A percentile compares a stretch with the other conserved stretches of the same genome.
phyloP scores from a whole-genome alignment of 2,113 vertebrate genomes.

The Plectropomus leopardus region DNA sequence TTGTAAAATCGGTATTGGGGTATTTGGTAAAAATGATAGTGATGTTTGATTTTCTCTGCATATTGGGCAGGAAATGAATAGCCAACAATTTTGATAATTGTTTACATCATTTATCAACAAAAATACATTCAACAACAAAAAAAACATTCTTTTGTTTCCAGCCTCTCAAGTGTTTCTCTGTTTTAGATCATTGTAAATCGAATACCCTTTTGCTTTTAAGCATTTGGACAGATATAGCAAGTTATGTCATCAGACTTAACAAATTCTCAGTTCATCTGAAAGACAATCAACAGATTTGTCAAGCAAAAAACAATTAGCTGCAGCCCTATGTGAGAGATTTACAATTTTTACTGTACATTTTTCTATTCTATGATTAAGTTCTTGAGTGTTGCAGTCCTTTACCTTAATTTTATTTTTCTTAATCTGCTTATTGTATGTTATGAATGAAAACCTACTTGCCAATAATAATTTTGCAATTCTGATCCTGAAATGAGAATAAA shows the following conservation, averaged over 20 bases:
- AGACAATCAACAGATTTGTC: background rate
- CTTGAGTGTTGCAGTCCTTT: no score
- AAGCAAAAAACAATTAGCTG: background rate
- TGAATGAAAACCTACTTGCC: no score
- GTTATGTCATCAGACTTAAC: background rate
- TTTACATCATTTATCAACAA: background rate
- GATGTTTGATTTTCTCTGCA: no score
- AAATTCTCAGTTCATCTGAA: background rate
- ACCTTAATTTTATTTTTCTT: no score
- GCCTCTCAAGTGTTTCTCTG: background rate
- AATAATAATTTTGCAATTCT: no score
- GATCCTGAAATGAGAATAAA: no score
- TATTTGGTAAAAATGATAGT: no score
- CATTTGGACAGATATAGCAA: background rate
- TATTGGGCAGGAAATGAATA: background rate
- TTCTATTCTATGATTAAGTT: no score
- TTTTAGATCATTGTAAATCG: background rate
- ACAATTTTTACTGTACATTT: no score
- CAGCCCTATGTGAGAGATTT: background rate
- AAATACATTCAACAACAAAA: background rate
- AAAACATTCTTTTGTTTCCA: background rate
- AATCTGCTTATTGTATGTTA: no score
- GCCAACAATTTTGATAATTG: background rate
- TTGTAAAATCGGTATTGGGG: no score
- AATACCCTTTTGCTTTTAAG: background rate